Evolutionary conservation across 2,797 vertebrate species (phyloP).

Genomic region (Liasis olivaceus): DNA sequence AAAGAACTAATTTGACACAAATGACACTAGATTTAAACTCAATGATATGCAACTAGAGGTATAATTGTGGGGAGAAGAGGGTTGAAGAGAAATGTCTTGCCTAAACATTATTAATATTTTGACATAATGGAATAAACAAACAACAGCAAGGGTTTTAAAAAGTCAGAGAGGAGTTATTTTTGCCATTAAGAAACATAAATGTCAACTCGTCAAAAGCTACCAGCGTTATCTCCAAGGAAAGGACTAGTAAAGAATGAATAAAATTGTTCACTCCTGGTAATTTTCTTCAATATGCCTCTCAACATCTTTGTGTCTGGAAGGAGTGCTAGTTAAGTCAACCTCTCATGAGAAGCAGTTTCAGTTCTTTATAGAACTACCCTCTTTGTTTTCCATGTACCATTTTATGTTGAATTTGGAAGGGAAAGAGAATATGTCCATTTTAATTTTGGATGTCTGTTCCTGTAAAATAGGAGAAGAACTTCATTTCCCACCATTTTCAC

Average conservation of each 20-base stretch:
- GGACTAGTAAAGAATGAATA: not conserved
- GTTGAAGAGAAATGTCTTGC: not conserved
- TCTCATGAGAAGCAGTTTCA: not conserved
- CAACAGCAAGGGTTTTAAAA: not conserved
- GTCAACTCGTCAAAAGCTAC: not conserved
- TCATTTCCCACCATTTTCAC: not conserved
- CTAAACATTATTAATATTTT: not conserved
- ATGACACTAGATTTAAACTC: not conserved
- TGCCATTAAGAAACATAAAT: not conserved
- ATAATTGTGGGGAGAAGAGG: not conserved
- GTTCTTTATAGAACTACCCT: not conserved
- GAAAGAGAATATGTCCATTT: not conserved
- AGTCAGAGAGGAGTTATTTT: not conserved
- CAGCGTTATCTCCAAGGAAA: not conserved
- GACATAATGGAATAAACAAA: not conserved
- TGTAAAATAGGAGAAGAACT: not conserved
- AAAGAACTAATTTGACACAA: not conserved
- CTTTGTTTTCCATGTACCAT: not conserved
- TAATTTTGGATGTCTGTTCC: not conserved
- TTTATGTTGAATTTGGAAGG: not conserved
- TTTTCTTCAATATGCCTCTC: not conserved
- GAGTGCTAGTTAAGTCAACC: not conserved
- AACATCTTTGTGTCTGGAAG: not conserved
- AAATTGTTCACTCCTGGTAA: not conserved
- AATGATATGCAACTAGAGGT: not conserved